Evolutionary conservation across 1,140 invertebrate genomes (phyloP).

Genomic region (Tetragnatha versicolor): DNA sequence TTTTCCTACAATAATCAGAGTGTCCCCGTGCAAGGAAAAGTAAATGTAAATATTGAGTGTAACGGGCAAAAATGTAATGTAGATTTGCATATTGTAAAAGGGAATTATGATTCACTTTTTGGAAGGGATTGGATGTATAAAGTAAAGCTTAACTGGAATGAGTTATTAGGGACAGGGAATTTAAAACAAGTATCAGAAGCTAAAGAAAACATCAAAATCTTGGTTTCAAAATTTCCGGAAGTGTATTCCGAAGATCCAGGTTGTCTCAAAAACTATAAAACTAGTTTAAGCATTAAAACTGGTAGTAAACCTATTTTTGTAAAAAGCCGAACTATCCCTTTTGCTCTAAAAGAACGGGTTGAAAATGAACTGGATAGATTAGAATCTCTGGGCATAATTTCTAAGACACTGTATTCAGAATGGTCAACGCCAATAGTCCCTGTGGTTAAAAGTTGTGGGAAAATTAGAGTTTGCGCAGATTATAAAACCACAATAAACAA

Average conservation of each 20-base stretch:
- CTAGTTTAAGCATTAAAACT: not conserved
- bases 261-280: not conserved
- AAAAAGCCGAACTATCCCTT: not conserved
- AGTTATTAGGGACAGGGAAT: not conserved
- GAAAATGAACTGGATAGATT: not conserved
- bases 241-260: not conserved
- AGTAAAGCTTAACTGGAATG: not conserved
- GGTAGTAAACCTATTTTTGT: not conserved
- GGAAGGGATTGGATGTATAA: not conserved
- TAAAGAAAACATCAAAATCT: not conserved
- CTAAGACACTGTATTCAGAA: conserved; percentile 46
- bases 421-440: conserved; percentile 63
- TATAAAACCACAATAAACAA: not conserved
- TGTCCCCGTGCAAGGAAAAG: not conserved
- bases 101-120: not conserved
- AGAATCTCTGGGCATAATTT: not conserved
- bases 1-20: not conserved
- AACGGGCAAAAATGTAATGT: not conserved
- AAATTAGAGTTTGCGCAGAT: conserved; percentile 47
- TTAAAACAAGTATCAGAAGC: not conserved
- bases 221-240: not conserved
- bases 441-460: conserved; percentile 61
- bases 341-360: not conserved
- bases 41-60: not conserved
- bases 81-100: not conserved